Percentiles rank a stretch among this genome's conserved stretches.
Conservation (phyloP, 1,140 invertebrate genomes). For the Pseudoatta argentina region DNA sequence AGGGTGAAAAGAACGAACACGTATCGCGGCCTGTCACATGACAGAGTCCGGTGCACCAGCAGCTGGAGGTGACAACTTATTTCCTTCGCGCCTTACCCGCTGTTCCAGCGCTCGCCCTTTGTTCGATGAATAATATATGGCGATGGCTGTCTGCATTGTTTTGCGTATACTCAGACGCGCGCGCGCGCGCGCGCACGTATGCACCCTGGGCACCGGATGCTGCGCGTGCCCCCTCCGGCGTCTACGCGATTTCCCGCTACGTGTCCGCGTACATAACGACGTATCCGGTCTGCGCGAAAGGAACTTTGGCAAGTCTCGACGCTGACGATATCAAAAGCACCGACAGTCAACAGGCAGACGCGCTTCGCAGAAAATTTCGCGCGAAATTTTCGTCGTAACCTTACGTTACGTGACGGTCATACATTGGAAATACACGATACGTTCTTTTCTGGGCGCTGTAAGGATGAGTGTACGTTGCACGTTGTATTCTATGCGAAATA, state of each 20-base stretch:
- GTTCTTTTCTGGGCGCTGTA: background rate
- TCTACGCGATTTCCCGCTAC: constrained; percentile 80
- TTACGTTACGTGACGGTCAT: constrained; percentile 54
- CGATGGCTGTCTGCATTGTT: constrained; percentile 79
- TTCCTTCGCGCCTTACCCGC: constrained; percentile 71
- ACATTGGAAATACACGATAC: background rate
- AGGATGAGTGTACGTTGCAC: background rate
- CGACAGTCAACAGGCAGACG: constrained; percentile 46
- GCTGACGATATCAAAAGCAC: constrained; percentile 68
- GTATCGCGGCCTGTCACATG: constrained; percentile 54
- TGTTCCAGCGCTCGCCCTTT: constrained; percentile 64
- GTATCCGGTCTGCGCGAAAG: constrained; percentile 72
- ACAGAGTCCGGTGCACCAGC: constrained; percentile 44
- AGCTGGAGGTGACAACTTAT: constrained; percentile 75
- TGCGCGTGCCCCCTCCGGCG: constrained; percentile 72
- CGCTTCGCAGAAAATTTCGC: constrained; percentile 52
- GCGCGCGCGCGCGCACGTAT: constrained; percentile 50
- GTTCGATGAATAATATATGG: constrained; percentile 81
- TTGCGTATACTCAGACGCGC: constrained; percentile 67
- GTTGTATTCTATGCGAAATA: background rate
- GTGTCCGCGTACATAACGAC: constrained; percentile 70
- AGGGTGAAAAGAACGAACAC: constrained; percentile 44
- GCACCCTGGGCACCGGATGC: constrained; percentile 77
- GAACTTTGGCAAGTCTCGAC: constrained; percentile 65
- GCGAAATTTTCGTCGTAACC: constrained; percentile 61